Evolutionary conservation across 2,888 invertebrate species (phyloP).

Genomic region (Drosophila sordidula): DNA sequence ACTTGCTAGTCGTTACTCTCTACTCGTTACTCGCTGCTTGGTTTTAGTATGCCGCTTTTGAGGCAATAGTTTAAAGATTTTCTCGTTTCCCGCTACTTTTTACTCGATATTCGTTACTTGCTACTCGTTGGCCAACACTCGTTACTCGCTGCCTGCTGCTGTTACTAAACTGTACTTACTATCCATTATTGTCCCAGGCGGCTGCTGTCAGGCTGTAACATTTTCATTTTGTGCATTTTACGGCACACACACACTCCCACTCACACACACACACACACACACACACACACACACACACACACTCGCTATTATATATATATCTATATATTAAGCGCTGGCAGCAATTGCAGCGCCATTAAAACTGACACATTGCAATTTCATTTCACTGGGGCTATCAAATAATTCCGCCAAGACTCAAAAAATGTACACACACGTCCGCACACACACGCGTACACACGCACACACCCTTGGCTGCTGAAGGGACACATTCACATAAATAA

Average conservation of each 20-base stretch:
- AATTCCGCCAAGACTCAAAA: slow-evolving; percentile 50
- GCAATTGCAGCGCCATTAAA: slow-evolving; percentile 76
- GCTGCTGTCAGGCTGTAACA: slow-evolving; percentile 31
- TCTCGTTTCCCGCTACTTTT: not conserved
- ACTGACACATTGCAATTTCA: slow-evolving; percentile 78
- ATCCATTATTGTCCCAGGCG: slow-evolving; percentile 37
- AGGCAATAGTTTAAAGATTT: no score
- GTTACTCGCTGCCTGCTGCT: not conserved
- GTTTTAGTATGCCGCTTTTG: no score
- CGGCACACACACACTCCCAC: slow-evolving; percentile 7
- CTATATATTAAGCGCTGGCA: slow-evolving; percentile 61
- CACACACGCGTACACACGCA: slow-evolving; percentile 1
- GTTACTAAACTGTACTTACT: slow-evolving; percentile 39
- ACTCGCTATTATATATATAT: slow-evolving; percentile 8
- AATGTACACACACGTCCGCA: slow-evolving; percentile 13
- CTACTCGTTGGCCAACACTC: not conserved
- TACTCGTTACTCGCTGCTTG: not conserved
- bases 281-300: not conserved
- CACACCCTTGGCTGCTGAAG: not conserved
- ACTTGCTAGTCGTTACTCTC: slow-evolving; percentile 6
- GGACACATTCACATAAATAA: slow-evolving; percentile 36
- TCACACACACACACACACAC: not conserved
- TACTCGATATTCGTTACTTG: not conserved
- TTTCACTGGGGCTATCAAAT: slow-evolving; percentile 61
- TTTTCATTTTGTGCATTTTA: slow-evolving; percentile 52